These are phyloP conservation scores for Atherinosoma microstoma DNA, from an alignment of 2,797 vertebrate genomes.

Conservation along the genomic window DNA sequence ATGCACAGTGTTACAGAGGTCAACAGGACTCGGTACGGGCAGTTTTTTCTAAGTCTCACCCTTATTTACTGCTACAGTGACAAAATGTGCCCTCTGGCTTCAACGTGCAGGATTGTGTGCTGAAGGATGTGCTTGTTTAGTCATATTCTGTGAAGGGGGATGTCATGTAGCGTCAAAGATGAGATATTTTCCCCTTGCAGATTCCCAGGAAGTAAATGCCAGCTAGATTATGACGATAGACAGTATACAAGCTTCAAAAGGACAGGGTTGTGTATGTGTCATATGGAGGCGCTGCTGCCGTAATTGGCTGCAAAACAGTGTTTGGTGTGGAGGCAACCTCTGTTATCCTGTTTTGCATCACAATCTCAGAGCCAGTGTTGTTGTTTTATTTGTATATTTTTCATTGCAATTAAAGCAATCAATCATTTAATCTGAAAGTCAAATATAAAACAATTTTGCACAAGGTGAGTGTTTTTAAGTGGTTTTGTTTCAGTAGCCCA, in stretches of 20 bases:
- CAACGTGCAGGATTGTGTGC: constrained; percentile 29
- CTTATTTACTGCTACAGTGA: constrained; percentile 57
- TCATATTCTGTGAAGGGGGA: constrained; percentile 64
- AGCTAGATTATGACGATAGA: constrained; percentile 67
- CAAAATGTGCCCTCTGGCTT: constrained; percentile 62
- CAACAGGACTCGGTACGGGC: constrained; percentile 22
- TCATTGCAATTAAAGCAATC: constrained; percentile 17
- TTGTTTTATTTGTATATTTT: constrained; percentile 15
- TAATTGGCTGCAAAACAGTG: constrained; percentile 69
- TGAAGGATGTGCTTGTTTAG: constrained; percentile 65
- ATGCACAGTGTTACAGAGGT: constrained; percentile 21
- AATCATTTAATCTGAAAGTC: constrained; percentile 26
- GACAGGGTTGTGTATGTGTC: constrained; percentile 59
- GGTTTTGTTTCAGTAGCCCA: constrained; percentile 36
- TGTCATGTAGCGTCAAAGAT: constrained; percentile 73
- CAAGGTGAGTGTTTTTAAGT: constrained; percentile 25
- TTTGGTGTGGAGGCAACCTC: constrained; percentile 40
- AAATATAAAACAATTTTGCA: neutral
- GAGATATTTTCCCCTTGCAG: constrained; percentile 65
- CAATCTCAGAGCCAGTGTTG: constrained; percentile 15
- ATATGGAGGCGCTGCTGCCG: constrained; percentile 36
- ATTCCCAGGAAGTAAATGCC: constrained; percentile 74
- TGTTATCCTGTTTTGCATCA: constrained; percentile 25
- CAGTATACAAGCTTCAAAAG: constrained; percentile 69
- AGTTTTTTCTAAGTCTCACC: constrained; percentile 20